Evolutionary conservation across 2,888 invertebrate genomes (phyloP), one percentile per base, ranked within the genome.

Genomic region (Phymatocera aterrima): DNA sequence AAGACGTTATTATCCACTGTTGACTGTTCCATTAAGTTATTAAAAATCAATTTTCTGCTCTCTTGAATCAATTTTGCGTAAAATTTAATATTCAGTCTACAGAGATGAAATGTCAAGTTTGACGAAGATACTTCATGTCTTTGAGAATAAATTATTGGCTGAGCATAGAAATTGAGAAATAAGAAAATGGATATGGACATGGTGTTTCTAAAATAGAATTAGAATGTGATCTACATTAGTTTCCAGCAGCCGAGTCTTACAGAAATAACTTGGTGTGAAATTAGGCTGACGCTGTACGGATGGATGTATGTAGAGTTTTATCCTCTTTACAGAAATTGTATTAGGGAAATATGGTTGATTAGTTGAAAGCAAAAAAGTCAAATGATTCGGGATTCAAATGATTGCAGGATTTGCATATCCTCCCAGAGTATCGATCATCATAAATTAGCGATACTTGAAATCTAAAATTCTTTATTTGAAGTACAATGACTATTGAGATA

Each of bases 141-240:
- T 28, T 15, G 1, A 28, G 28, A 28, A 28, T 57, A 28, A 28
- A 57, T 28, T 24, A 57, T 57, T 3, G 15, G 3, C 3, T n/a
- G 0, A 28, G 5, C 4, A 24, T 57, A 3, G 28, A 28, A 57
- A 57, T 57, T 57, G 4, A 12, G 21, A 43, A 46, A 43, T 46
- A 68, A 15, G 46, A 28, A 68, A 68, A 68, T 43, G 46, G 24
- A 24, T 77, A 51, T 51, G 46, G 24, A 24, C 70, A 51, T 51
- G 57, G 61, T 15, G 68, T 80, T 82, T 82, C 80, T 77, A 84
- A 84, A 85, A 84, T 84, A 84, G 83, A 83, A 80, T 77, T 75
- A 77, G 80, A 77, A 70, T 79, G 80, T 81, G 83, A 82, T 84
- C 81, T 64, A 81, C 82, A 80, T 84, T 79, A 78, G 81, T 80